Evolutionary conservation across 2,888 invertebrate genomes (phyloP), one percentile per base, ranked within the genome.

Genomic region (Corythucha ciliata): DNA sequence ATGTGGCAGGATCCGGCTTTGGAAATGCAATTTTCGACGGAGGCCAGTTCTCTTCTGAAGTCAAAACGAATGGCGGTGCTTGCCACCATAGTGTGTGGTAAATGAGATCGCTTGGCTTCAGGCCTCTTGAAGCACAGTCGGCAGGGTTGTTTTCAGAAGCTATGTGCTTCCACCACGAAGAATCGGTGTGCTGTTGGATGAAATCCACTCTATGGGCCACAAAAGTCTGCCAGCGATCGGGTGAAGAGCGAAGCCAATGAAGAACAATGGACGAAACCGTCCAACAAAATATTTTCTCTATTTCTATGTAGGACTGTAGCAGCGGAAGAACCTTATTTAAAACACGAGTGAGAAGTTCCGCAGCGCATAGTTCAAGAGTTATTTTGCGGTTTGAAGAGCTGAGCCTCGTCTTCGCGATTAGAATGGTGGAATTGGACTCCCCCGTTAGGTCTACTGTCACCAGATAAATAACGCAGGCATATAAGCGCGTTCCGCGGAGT

Each of bases 301-400:
- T 18, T 4, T 16, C 10, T 10, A 21, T 25, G 2, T 6, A 4
- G 1, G 12, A 16, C 4, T 3, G 5, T 2, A 49, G 4, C 2
- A 40, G 21, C 10, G 14, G n/a, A n/a, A 7, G n/a, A 4, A 25
- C 26, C 20, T 4, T 6, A 16, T 32, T 6, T 22, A 46, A 26
- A 4, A 59, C 21, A 36, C 47, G 52, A 7, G 50, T 29, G 2
- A 52, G 18, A 12, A 48, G 44, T 22, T 20, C 25, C 0, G 45
- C 40, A 10, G 54, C 51, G 46, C 57, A 56, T 2, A 57, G 46
- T 44, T 58, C 57, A 5, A 59, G 44, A 6, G 52, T 52, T n/a
- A 50, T 18, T 8, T 20, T 22, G 22, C 57, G 52, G 4, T 54
- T 8, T n/a, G n/a, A n/a, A 1, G 58, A 57, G 0, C 57, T 56